These are phyloP conservation scores for Hyposmocoma kahamanoa DNA, from an alignment of 1,140 invertebrate species.

Conservation along the genomic window DNA sequence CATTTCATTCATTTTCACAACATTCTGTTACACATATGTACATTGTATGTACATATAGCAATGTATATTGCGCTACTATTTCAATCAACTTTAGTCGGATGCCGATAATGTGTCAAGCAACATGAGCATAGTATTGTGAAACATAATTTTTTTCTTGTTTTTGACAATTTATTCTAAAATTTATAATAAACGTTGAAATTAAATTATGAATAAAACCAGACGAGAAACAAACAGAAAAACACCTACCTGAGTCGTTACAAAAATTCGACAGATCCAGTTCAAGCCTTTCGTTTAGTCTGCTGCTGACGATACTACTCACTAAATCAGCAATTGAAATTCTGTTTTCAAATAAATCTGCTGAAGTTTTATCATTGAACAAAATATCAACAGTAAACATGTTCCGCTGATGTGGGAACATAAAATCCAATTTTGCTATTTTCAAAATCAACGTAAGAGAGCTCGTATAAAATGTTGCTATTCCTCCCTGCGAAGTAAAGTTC, in stretches of 20 bases:
- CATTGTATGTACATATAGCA: too few species aligned
- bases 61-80: too few species aligned
- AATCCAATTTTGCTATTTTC: constrained; percentile 49
- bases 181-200: too few species aligned
- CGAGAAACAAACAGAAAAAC: too few species aligned
- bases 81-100: too few species aligned
- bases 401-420: constrained; percentile 45
- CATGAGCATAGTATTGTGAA: too few species aligned
- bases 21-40: too few species aligned
- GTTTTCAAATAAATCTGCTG: constrained; percentile 39
- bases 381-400: constrained; percentile 51
- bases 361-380: constrained; percentile 50
- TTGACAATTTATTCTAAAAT: too few species aligned
- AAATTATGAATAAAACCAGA: too few species aligned
- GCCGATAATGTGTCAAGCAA: too few species aligned
- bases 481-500: constrained; percentile 26
- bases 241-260: constrained; percentile 46
- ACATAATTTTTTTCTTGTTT: too few species aligned
- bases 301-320: constrained; percentile 34
- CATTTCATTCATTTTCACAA: too few species aligned
- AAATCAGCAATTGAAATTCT: constrained; percentile 43
- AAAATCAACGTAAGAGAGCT: constrained; percentile 37
- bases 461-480: constrained; percentile 45
- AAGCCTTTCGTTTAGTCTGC: constrained; percentile 37
- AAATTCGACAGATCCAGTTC: constrained; percentile 54